Evolutionary conservation across 2,797 vertebrate genomes (phyloP), one percentile per base, ranked within the genome.

Genomic region (Cossypha dichroa): DNA sequence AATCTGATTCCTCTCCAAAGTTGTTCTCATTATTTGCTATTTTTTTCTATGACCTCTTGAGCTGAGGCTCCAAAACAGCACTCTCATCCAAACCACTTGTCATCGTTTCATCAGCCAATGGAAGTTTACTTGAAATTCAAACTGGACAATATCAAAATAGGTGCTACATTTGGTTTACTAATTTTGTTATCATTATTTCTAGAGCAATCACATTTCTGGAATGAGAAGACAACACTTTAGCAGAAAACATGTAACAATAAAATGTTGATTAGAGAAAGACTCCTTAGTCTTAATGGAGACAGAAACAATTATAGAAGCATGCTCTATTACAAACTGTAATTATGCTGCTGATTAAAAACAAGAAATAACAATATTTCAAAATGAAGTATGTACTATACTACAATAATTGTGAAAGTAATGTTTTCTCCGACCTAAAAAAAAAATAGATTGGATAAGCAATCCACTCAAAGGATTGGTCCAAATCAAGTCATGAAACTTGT

Each of bases 191-290:
- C 2, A 0, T 36, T 70, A 60, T 41, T 90, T 72, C 43, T 28
- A 87, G 13, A 72, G 75, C 85, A 90, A 75, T 88, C 43, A 60
- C 43, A 60, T 69, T 90, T 79, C 59, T 84, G 58, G 33, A 73
- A 69, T 31, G 28, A 82, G 18, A 88, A 46, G 41, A 63, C 33
- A 68, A 2, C 52, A 46, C 60, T 85, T 81, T 31, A 92, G 51
- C 62, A 88, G 58, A 88, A 94, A 91, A 69, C 41, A 88, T 20
- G 46, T 38, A 91, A 81, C 58, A 90, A 72, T 81, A 90, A 95
- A 95, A 94, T n/a, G 59, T 25, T 88, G 74, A 93, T 96, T 73
- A 93, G 26, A 84, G 72, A 87, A 95, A 90, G 85, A 46, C 36
- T 83, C 40, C 62, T 88, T 76, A 60, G 70, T 54, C 59, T 70